Evolutionary conservation across 2,797 vertebrate genomes (phyloP), one percentile per base, ranked within the genome.

Genomic region (Melanotaenia boesemani): DNA sequence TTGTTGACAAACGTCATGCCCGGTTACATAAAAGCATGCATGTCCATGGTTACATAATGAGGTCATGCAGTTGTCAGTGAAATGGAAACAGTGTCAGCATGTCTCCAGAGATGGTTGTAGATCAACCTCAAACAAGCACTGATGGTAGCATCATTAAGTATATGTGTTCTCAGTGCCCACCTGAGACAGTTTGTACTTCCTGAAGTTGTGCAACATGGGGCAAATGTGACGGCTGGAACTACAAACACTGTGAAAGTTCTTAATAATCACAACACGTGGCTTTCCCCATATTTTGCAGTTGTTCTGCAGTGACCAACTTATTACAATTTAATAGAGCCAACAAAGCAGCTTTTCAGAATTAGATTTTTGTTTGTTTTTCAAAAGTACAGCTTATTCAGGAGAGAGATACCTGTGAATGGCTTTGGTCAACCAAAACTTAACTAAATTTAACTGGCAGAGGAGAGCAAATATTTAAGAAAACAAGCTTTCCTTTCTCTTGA

Each of bases 11-110:
- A 62, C 65, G 28, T 72, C 44, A 12, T 32, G 24, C 24, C 11
- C 13, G 5, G 50, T 89, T 87, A 84, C 78, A 77, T 87, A 88
- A 91, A 84, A 57, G 60, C 61, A 62, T 34, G 73, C 80, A 66
- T 63, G 50, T 76, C 67, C 32, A 1, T 24, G 70, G 50, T 93
- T 91, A 60, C 52, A 63, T 86, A 85, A 89, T n/a, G 11, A 76
- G 72, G 67, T 76, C 66, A 56, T n/a, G 3, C 60, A 59, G 56
- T 58, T 72, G 64, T 66, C 50, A 75, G 61, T 79, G 69, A 60
- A 72, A 77, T 80, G 54, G 63, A 85, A 81, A 77, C 9, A 0
- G 30, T 70, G 67, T 85, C 63, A 22, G 74, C 69, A 46, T 32
- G 68, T 63, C 46, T 54, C 12, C 12, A 5, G 28, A 26, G 20